These are phyloP conservation scores for Tupaia chinensis DNA, from an alignment of 2,113 vertebrate species.

Conservation along the genomic window DNA sequence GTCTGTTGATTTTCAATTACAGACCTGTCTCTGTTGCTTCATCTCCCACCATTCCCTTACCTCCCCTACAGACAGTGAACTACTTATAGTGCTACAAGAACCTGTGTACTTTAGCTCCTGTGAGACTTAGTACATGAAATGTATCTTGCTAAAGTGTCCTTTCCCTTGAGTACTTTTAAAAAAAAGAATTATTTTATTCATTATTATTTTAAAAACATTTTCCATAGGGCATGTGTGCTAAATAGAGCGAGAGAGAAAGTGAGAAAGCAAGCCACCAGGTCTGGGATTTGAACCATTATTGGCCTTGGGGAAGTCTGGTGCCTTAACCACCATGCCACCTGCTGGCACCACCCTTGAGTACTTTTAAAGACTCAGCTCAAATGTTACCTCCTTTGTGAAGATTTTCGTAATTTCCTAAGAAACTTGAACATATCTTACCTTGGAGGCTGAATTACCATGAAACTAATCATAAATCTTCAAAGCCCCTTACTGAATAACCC, in stretches of 20 bases:
- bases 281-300: too few species aligned
- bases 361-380: constrained; percentile 50
- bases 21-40: background rate
- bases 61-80: background rate
- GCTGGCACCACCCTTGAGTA: background rate
- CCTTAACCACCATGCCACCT: too few species aligned
- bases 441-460: constrained; percentile 21
- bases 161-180: constrained; percentile 42
- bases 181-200: background rate
- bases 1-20: background rate
- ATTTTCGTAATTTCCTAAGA: constrained; percentile 20
- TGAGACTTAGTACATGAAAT: background rate
- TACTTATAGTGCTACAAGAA: background rate
- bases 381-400: background rate
- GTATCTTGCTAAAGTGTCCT: background rate
- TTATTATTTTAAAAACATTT: too few species aligned
- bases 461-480: constrained; percentile 44
- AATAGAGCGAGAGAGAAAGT: too few species aligned
- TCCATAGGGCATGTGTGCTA: too few species aligned
- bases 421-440: constrained; percentile 18
- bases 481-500: constrained; percentile 4
- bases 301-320: too few species aligned
- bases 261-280: too few species aligned
- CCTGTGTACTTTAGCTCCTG: background rate
- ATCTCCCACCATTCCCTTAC: background rate